Conservation (phyloP, 2,113 vertebrate species). For the Pyxicephalus adspersus region DNA sequence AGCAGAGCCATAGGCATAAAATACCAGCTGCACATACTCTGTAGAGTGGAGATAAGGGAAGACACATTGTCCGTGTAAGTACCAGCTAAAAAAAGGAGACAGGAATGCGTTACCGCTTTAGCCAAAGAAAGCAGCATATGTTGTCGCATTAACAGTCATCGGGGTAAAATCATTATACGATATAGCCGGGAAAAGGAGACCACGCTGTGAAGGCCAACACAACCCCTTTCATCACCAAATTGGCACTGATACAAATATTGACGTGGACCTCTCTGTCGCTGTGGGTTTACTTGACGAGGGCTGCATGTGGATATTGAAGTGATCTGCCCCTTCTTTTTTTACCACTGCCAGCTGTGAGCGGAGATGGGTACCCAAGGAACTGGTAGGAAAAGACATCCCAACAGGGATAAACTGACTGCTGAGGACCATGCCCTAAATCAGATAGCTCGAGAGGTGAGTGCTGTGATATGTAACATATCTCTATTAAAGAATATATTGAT, state of each 20-base stretch:
- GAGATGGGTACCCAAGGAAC: conserved; percentile 88
- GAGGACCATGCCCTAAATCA: conserved; percentile 90
- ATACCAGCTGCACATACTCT: neutral
- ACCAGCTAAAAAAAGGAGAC: neutral
- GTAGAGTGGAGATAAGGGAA: neutral
- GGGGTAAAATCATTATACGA: neutral
- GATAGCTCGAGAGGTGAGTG: conserved; percentile 88
- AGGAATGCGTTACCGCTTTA: neutral
- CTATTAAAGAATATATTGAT: no score
- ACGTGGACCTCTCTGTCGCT: conserved; percentile 2
- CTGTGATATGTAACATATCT: neutral
- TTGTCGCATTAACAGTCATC: neutral
- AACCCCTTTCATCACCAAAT: neutral
- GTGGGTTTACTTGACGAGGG: neutral
- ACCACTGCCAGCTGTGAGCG: neutral
- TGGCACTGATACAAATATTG: conserved; percentile 8
- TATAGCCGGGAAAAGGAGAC: neutral
- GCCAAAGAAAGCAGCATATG: neutral
- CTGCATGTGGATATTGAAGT: conserved; percentile 47
- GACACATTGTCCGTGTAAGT: neutral
- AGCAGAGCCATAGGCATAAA: conserved; percentile 1
- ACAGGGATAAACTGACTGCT: conserved; percentile 83
- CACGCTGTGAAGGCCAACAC: neutral
- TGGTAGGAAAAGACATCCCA: conserved; percentile 85
- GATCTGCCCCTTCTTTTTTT: neutral